Conservation (phyloP, 1,140 invertebrate species). For the Papilio dardanus region DNA sequence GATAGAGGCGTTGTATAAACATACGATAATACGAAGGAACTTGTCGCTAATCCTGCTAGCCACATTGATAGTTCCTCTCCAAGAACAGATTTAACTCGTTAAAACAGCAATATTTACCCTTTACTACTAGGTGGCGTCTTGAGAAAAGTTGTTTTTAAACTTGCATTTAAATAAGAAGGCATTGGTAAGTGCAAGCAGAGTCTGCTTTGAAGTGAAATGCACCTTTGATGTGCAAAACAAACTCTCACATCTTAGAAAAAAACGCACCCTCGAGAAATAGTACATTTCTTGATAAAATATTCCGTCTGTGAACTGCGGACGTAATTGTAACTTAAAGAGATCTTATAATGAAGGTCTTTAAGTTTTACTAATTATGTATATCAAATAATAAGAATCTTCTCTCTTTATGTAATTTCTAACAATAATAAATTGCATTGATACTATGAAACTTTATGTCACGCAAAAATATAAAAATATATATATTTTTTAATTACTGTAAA, state of each 20-base stretch:
- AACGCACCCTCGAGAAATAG: background rate
- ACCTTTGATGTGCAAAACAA: constrained; percentile 16
- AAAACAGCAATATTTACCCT: background rate
- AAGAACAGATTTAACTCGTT: background rate
- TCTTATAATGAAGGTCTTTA: background rate
- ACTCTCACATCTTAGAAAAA: constrained; percentile 14
- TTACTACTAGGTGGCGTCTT: background rate
- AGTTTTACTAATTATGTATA: background rate
- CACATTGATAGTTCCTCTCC: background rate
- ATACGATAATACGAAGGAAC: too few relatives aligned
- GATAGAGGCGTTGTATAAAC: too few relatives aligned
- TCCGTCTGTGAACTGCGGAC: background rate
- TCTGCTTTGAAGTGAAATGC: background rate
- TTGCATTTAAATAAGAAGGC: background rate
- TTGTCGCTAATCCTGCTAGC: too few relatives aligned
- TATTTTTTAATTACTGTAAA: too few relatives aligned
- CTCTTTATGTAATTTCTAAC: too few relatives aligned
- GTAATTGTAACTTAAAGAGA: background rate
- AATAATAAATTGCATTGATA: too few relatives aligned
- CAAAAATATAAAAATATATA: too few relatives aligned
- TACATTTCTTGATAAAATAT: constrained; percentile 1
- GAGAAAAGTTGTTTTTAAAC: background rate
- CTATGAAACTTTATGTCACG: too few relatives aligned
- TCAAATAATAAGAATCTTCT: background rate
- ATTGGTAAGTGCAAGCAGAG: background rate